These are phyloP conservation scores for Drosophila mercatorum DNA, from an alignment of 2,888 invertebrate genomes.

Conservation along the genomic window DNA sequence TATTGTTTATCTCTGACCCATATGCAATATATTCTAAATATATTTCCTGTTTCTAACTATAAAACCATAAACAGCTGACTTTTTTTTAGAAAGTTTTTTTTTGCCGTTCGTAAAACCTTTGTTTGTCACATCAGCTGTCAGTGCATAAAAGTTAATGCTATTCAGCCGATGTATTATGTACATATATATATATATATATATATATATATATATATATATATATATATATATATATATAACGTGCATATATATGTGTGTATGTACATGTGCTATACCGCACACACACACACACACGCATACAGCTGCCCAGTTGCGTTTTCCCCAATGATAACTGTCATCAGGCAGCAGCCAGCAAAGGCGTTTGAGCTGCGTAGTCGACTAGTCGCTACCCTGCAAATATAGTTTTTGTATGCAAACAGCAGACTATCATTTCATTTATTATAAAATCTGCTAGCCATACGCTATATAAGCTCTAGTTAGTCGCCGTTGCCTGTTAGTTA, in stretches of 20 bases:
- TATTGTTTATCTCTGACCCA: slow-evolving; percentile 1
- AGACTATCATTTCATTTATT: not conserved
- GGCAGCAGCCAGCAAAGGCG: slow-evolving; percentile 6
- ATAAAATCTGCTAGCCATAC: not conserved
- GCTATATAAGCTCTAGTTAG: too few species aligned
- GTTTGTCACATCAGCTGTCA: slow-evolving; percentile 43
- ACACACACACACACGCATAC: not conserved
- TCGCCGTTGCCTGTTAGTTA: too few species aligned
- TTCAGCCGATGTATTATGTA: slow-evolving; percentile 20
- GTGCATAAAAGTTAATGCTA: slow-evolving; percentile 39
- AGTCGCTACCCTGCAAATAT: not conserved
- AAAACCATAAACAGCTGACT: not conserved
- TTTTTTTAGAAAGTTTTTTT: slow-evolving; percentile 48
- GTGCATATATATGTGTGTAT: not conserved
- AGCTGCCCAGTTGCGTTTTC: slow-evolving; percentile 38
- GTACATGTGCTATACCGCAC: not conserved
- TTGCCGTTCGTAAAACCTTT: not conserved
- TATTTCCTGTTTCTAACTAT: slow-evolving; percentile 35
- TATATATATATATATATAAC: too few species aligned
- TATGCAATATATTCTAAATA: slow-evolving; percentile 9
- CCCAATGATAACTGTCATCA: slow-evolving; percentile 53
- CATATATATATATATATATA: too few species aligned
- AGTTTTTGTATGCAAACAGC: not conserved
- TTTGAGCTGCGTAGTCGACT: not conserved
- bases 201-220: not conserved